These are phyloP conservation scores for Eufriesea mexicana DNA, from an alignment of 1,140 invertebrate species.

Conservation along the genomic window DNA sequence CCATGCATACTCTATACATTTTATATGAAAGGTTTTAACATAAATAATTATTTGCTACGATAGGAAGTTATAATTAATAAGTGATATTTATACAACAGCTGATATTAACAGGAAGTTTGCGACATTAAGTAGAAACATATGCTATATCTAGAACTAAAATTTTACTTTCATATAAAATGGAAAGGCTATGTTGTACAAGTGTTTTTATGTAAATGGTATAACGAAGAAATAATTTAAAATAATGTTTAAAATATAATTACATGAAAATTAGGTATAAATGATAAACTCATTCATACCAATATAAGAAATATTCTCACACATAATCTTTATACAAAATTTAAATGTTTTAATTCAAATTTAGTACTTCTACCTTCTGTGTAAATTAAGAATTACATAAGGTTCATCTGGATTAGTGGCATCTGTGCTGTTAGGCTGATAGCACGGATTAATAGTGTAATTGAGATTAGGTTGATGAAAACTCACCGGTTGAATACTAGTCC, in stretches of 20 bases:
- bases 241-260: slow-evolving; percentile 44
- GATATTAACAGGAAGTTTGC: slow-evolving; percentile 10
- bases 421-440: slow-evolving; percentile 81
- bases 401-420: slow-evolving; percentile 78
- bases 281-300: slow-evolving; percentile 41
- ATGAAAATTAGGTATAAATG: slow-evolving; percentile 40
- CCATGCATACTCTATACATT: slow-evolving; percentile 62
- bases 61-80: not conserved
- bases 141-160: not conserved
- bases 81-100: not conserved
- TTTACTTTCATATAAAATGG: slow-evolving; percentile 53
- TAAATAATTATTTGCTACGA: slow-evolving; percentile 21
- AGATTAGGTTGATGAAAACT: slow-evolving; percentile 82
- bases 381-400: slow-evolving; percentile 81
- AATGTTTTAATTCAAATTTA: slow-evolving; percentile 29
- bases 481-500: slow-evolving; percentile 79
- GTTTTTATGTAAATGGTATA: slow-evolving; percentile 36
- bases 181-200: slow-evolving; percentile 53
- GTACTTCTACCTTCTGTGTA: slow-evolving; percentile 78
- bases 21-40: slow-evolving; percentile 59
- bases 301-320: slow-evolving; percentile 37
- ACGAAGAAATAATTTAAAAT: slow-evolving; percentile 32
- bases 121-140: slow-evolving; percentile 1
- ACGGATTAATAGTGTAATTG: slow-evolving; percentile 82
- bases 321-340: slow-evolving; percentile 27